phyloP scores from a whole-genome alignment of 2,888 invertebrate genomes.

The Cheilosia variabilis region DNA sequence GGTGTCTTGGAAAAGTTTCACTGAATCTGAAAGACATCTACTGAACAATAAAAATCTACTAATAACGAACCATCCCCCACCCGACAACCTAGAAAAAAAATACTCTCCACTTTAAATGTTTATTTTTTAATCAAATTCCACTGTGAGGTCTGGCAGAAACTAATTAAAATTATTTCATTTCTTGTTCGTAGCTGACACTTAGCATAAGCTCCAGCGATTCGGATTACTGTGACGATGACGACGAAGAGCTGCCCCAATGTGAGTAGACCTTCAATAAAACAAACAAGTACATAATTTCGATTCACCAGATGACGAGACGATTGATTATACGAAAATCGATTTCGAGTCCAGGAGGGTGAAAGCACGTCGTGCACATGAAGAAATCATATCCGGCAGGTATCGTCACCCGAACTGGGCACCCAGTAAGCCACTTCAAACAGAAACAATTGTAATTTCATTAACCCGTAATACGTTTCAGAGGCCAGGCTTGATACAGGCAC shows the following conservation, averaged over 20 bases:
- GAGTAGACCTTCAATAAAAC: slow-evolving; percentile 64
- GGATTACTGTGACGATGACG: slow-evolving; percentile 82
- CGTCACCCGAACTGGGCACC: slow-evolving; percentile 83
- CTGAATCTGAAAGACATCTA: no score
- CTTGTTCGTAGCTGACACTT: slow-evolving; percentile 80
- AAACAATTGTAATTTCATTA: slow-evolving; percentile 18
- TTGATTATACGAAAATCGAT: slow-evolving; percentile 83
- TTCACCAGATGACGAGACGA: slow-evolving; percentile 81
- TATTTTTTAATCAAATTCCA: not conserved
- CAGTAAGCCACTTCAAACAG: slow-evolving; percentile 76
- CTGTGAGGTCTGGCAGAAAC: not conserved
- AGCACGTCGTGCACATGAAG: slow-evolving; percentile 83
- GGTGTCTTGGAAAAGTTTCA: no score
- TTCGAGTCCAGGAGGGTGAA: slow-evolving; percentile 83
- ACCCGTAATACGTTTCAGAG: slow-evolving; percentile 58
- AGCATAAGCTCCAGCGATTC: slow-evolving; percentile 83
- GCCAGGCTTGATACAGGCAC: slow-evolving; percentile 76
- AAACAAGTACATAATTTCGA: slow-evolving; percentile 1
- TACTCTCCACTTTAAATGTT: no score
- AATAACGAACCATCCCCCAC: no score
- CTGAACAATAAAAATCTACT: no score
- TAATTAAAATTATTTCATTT: not conserved
- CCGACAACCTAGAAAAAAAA: no score
- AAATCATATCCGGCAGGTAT: slow-evolving; percentile 83
- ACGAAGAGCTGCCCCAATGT: slow-evolving; percentile 82